Evolutionary conservation across 1,140 invertebrate species (phyloP), one percentile per base, ranked within the genome.

Genomic region (Procambarus clarkii): DNA sequence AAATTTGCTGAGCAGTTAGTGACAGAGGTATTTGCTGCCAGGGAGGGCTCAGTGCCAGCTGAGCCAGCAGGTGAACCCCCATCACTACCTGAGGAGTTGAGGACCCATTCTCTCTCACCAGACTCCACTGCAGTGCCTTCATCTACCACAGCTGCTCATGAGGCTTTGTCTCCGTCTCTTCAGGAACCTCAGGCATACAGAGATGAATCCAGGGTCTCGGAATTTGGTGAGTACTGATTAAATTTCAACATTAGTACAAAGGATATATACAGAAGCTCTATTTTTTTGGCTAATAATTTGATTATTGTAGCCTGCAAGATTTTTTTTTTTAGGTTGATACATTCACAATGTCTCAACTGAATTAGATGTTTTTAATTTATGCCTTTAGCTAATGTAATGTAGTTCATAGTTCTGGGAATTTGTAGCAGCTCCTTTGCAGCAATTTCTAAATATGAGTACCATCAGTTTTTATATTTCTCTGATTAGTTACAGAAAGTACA

Each of bases 1-100:
- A 95, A 96, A 93, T 97, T 97, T 93, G 95, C 96, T 34, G 95
- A 95, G 76, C 96, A 97, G 86, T 95, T 97, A 44, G 96, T 96
- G 93, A 95, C 92, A 44, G 92, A 93, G 80, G 86, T 93, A 50
- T 87, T 93, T 91, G 91, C 92, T 88, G 86, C 92, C 82, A 93
- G 87, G 71, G 93, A 93, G 54, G 92, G 86, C n/a, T 78, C 88
- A 81, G 83, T 93, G 74, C 87, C 84, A 48, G 82, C 95, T 95
- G 94, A 95, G 95, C 92, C 95, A 95, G 5, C 96, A 95, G 88
- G 94, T 96, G 86, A 96, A 96, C 92, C 94, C 94, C 79, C 94
- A 5, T 87, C 93, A 58, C 54, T 81, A 11, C 92, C 92, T 15
- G 87, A 91, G 34, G 89, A 88, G 76, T 80, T 91, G 34, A 88